phyloP scores from a whole-genome alignment of 2,113 vertebrate species.

The Poeciliopsis turrubarensis region DNA sequence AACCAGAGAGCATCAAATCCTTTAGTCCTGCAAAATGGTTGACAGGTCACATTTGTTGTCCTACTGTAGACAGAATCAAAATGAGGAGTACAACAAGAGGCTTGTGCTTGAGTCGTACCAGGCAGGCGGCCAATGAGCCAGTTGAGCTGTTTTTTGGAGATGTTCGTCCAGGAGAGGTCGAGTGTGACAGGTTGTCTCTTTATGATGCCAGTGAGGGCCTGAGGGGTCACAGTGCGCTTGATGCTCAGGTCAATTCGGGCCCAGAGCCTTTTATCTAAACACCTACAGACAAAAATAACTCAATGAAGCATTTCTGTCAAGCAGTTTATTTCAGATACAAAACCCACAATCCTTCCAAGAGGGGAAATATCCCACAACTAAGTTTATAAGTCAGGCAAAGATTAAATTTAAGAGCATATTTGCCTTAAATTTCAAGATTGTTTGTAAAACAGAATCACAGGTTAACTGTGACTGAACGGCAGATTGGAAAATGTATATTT shows the following conservation, averaged over 20 bases:
- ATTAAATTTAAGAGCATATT: not conserved
- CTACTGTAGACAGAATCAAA: not conserved
- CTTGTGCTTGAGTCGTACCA: conserved; percentile 69
- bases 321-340: not conserved
- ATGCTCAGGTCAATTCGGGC: conserved; percentile 93
- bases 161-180: conserved; percentile 97
- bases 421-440: too few species aligned
- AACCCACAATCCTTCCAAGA: not conserved
- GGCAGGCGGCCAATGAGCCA: conserved; percentile 96
- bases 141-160: conserved; percentile 97
- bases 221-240: conserved; percentile 92
- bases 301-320: not conserved
- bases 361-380: not conserved
- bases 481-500: not conserved
- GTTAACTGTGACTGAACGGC: too few species aligned
- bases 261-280: conserved; percentile 97
- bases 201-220: conserved; percentile 95
- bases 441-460: too few species aligned
- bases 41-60: not conserved
- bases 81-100: not conserved
- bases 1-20: conserved; percentile 93
- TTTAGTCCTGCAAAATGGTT: conserved; percentile 85
- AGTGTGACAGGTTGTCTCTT: conserved; percentile 94
- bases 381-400: not conserved
- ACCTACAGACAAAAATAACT: conserved; percentile 77